Base-by-base conservation (phyloP, 2,888 invertebrate species). In the Beris morrisii region DNA sequence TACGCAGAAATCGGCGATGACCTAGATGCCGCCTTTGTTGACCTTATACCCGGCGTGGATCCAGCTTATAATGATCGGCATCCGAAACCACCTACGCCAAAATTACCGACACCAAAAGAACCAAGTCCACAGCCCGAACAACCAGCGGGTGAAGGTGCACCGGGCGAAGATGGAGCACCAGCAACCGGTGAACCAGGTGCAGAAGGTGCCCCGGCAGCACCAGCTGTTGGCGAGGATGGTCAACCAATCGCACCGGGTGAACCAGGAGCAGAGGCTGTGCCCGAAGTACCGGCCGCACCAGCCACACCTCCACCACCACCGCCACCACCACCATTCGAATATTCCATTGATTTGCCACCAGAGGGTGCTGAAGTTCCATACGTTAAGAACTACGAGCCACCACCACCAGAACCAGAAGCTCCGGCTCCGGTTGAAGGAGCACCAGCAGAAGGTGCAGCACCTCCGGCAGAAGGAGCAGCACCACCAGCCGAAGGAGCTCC, bases 1-100 rank as follows among this genome's bases (percentile, higher is more conserved):
- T 95, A 89, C 88, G 94, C 93, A 84, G 87, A 90, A 81, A 92
- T 97, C 83, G 92, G 92, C 75, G 92, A 95, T 82, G 95, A 92
- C 84, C 87, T 97, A 86, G 96, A 96, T 84, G 86, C 88, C 81
- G 94, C 95, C 74, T 95, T 95, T 86, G 88, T 92, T 78, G 95
- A 95, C 82, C 83, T 89, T 74, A 85, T 87, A 80, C 84, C 84
- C 65, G 86, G 85, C 74, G 84, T 86, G 72, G 82, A 83, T 74
- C 82, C 83, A 15, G 73, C 73, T 70, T 81, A 78, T 70, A 80
- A 78, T 68, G 79, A 79, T 38, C 77, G 79, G 45, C 75, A 79
- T 71, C 82, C 81, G 45, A 82, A 81, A 67, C 80, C 81, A 64
- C 79, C 81, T 58, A 81, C 81, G 57, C 80, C 81, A 4, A 78